These are phyloP conservation scores for Lethrus apterus DNA, from an alignment of 1,140 invertebrate genomes.

Conservation along the genomic window DNA sequence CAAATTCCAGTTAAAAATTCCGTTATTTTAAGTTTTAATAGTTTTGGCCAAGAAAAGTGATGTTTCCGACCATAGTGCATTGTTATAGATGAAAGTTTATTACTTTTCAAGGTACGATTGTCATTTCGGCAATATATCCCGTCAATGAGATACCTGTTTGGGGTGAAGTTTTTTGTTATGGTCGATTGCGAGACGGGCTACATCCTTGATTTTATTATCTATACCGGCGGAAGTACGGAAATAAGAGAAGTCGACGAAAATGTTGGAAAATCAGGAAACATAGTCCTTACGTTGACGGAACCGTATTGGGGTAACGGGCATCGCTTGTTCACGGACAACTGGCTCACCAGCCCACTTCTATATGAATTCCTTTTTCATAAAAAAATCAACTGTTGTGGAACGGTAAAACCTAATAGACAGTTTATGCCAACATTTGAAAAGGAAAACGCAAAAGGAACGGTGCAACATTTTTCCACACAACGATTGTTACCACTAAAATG, in stretches of 20 bases:
- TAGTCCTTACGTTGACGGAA: conserved; percentile 3
- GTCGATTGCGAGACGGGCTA: conserved; percentile 2
- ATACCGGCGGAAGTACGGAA: conserved; percentile 1
- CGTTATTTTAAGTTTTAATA: no score
- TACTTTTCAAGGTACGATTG: not conserved
- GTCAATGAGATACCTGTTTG: not conserved
- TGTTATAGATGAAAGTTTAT: no score
- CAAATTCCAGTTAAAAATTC: no score
- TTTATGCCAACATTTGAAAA: conserved; percentile 30
- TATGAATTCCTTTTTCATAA: conserved; percentile 28
- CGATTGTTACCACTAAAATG: conserved; percentile 33
- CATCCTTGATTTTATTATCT: conserved; percentile 1
- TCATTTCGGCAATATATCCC: conserved; percentile 3
- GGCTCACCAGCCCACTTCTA: not conserved
- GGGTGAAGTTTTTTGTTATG: conserved; percentile 1
- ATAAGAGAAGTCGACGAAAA: not conserved
- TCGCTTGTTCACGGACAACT: conserved; percentile 1
- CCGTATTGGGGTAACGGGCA: conserved; percentile 5
- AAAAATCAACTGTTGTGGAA: conserved; percentile 32
- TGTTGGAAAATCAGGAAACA: conserved; percentile 1
- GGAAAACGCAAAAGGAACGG: conserved; percentile 25
- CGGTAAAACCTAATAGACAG: conserved; percentile 31
- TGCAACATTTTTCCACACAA: conserved; percentile 11
- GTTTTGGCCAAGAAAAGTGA: no score
- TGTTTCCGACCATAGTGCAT: no score